Conservation (phyloP, 2,888 invertebrate species). For the Carpatolechia fugitivella region DNA sequence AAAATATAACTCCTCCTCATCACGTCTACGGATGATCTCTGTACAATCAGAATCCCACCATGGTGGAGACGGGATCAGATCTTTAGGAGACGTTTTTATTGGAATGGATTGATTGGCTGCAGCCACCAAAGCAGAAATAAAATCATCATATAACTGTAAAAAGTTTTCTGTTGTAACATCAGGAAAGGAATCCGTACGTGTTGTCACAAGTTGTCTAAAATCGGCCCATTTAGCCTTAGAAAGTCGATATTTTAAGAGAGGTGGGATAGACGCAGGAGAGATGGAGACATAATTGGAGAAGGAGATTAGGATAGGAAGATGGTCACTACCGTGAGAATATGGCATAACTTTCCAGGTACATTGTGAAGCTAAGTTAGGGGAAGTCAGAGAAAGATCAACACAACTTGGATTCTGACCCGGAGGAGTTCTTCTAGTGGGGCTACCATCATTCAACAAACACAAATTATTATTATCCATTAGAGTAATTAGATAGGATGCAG, state of each 20-base stretch:
- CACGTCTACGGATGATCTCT: background rate
- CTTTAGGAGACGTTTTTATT: background rate
- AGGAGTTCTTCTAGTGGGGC: background rate
- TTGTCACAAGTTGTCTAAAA: too few relatives aligned
- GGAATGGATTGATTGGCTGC: background rate
- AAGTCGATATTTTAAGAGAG: background rate
- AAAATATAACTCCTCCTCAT: background rate
- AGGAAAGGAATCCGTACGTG: too few relatives aligned
- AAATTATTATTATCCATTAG: background rate
- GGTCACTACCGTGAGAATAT: background rate
- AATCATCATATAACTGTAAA: too few relatives aligned
- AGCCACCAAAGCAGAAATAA: background rate
- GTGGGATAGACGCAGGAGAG: background rate
- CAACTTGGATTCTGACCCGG: background rate
- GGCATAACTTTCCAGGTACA: background rate
- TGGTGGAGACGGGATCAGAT: background rate
- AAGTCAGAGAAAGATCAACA: background rate
- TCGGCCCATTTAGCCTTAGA: too few relatives aligned
- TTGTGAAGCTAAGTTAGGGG: background rate
- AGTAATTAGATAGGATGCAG: background rate
- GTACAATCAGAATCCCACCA: background rate
- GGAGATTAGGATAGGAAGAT: background rate
- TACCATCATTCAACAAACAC: background rate
- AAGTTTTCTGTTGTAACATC: too few relatives aligned
- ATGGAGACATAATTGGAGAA: background rate